These are phyloP conservation scores for Sander lucioperca DNA, from an alignment of 2,113 vertebrate genomes.

Conservation along the genomic window DNA sequence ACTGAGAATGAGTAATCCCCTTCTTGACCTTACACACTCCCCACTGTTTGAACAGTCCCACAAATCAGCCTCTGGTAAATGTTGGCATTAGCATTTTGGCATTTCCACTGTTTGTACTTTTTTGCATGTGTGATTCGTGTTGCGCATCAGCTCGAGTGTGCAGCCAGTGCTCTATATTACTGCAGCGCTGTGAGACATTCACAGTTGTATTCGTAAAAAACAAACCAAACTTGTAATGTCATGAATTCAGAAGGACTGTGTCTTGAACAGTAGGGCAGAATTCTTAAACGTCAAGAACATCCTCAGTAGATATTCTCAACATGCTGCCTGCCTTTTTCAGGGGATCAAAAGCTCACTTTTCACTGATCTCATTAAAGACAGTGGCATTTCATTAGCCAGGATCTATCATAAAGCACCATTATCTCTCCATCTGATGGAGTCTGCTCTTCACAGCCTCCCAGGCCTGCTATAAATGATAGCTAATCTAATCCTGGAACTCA, in stretches of 20 bases:
- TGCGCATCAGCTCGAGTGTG: conserved; percentile 24
- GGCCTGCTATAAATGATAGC: conserved; percentile 76
- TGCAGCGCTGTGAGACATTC: conserved; percentile 7
- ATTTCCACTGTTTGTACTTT: conserved; percentile 79
- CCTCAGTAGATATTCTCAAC: conserved; percentile 59
- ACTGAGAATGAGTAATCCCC: conserved; percentile 71
- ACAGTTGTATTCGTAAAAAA: not conserved
- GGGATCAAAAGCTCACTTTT: conserved; percentile 81
- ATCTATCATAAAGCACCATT: conserved; percentile 80
- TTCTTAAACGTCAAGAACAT: conserved; percentile 51
- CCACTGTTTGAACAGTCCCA: conserved; percentile 79
- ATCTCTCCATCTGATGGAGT: conserved; percentile 78
- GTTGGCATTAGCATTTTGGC: conserved; percentile 89
- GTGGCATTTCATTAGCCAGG: conserved; percentile 82
- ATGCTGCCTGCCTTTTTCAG: conserved; percentile 67
- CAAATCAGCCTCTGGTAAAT: conserved; percentile 82
- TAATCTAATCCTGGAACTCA: conserved; percentile 75
- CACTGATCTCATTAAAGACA: conserved; percentile 83
- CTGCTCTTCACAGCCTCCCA: conserved; percentile 75
- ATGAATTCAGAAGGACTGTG: not conserved
- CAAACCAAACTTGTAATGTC: not conserved
- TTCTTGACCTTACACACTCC: conserved; percentile 75
- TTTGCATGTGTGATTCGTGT: conserved; percentile 50
- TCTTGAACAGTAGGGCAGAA: conserved; percentile 26
- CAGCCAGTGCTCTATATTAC: not conserved